Evolutionary conservation across 2,888 invertebrate species (phyloP), one percentile per base, ranked within the genome.

Genomic region (Eustalomyia histrio): DNA sequence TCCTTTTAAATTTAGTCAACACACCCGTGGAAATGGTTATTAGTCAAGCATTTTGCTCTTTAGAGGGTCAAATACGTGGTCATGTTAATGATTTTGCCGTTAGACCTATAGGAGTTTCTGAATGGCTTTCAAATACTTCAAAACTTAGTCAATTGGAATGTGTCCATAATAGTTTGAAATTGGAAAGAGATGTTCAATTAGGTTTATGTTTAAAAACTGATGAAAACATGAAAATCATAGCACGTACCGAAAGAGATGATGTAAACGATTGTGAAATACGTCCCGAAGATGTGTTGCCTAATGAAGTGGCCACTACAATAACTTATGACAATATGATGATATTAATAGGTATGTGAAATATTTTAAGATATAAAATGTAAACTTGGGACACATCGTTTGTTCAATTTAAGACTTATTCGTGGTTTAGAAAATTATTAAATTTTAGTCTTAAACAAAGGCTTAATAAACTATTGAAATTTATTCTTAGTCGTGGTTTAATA

Each of bases 121-220:
- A 98, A 91, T 99, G 97, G 91, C 91, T 99, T 43, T 94, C 95
- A 0, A 94, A 96, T 14, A 95, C 96, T 68, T 96, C 96, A 43
- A 93, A 94, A 12, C 92, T 99, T 39, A 95, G 95, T 80, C 97
- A 97, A 89, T 96, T 98, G 89, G 97, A 97, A 89, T 98, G 98
- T 89, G 95, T 98, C 72, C 97, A 98, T 86, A 95, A 95, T 86
- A 98, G 98, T 89, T 95, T 98, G 76, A 97, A 98, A 87, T 91
- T 98, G 86, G 98, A 98, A 89, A 94, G 95, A 87, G 98, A 98
- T 90, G 95, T 97, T 2, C 92, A 93, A 47, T 89, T 96, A 80
- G 94, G 93, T 65, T 89, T 95, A 1, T 93, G 93, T 80, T 92
- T 94, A 52, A 95, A 95, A 84, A 92, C 92, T 39, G 93, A 94